Evolutionary conservation across 2,797 vertebrate species (phyloP).

Genomic region (Microctenopoma steveboyesi): DNA sequence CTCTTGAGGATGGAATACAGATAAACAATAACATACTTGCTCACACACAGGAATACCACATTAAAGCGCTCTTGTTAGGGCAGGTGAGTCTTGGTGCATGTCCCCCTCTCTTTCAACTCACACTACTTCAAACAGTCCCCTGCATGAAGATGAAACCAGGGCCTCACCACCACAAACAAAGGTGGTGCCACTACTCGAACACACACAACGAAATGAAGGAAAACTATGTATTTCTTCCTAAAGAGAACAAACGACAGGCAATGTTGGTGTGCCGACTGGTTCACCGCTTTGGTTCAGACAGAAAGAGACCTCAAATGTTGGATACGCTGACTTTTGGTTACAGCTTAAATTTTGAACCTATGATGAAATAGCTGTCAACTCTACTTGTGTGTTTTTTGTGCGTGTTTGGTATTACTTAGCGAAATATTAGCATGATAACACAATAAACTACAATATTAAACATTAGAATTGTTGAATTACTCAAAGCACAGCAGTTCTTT

Average conservation of each 20-base stretch:
- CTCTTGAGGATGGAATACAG: constrained; percentile 26
- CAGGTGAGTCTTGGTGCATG: constrained; percentile 73
- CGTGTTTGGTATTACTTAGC: too few relatives aligned
- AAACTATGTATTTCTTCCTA: constrained; percentile 4
- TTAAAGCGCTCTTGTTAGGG: constrained; percentile 76
- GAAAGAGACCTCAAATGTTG: background rate
- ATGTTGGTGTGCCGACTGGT: background rate
- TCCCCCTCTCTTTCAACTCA: constrained; percentile 76
- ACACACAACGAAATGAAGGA: constrained; percentile 25
- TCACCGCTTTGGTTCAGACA: background rate
- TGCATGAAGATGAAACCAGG: constrained; percentile 74
- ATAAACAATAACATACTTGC: constrained; percentile 25
- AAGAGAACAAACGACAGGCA: background rate
- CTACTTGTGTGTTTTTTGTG: too few relatives aligned
- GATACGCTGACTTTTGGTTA: background rate
- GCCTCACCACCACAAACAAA: constrained; percentile 78
- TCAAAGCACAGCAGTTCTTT: too few relatives aligned
- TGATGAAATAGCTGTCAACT: too few relatives aligned
- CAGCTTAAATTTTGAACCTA: too few relatives aligned
- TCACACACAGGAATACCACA: constrained; percentile 68
- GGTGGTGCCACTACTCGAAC: constrained; percentile 59
- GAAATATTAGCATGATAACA: too few relatives aligned
- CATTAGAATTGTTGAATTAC: too few relatives aligned
- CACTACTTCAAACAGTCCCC: constrained; percentile 79
- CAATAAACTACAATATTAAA: too few relatives aligned